Base-by-base conservation (phyloP, 2,113 vertebrate genomes). In the Empidonax traillii region DNA sequence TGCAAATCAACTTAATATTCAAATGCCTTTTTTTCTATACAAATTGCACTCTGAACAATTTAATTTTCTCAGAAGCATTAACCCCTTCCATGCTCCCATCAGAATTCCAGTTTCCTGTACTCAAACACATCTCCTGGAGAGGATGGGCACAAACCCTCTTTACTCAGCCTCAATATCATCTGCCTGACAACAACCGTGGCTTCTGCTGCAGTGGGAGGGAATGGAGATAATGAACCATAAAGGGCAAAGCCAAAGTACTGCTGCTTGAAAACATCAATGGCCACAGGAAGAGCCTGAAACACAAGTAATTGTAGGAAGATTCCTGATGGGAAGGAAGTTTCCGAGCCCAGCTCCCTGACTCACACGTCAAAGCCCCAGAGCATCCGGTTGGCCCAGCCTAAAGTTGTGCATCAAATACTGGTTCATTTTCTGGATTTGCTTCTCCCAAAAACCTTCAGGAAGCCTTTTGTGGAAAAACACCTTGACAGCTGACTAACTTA, bases 301-400 rank as follows among this genome's bases (percentile, higher is more conserved):
- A 93, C 71, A 95, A 96, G 87, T 85, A 89, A 97, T 90, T 97
- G 94, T 89, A 81, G 78, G 76, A 96, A 95, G 95, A 96, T 95
- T 96, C 97, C 97, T 97, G 94, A 93, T 62, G 66, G 97, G 97
- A 97, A 98, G 98, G 97, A 98, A 98, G 94, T 93, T 91, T 91
- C 65, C 69, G 78, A 90, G 78, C 91, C 85, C 91, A 89, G 31
- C 81, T 94, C 87, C 90, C 62, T 88, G 78, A 78, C 77, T 94
- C 92, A 61, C 90, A 94, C 74, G 49, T 96, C 14, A 4, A 58
- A 96, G 90, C 4, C 25, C 19, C 1, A 96, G 25, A 93, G 90
- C 35, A 90, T 90, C 92, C 30, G 47, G 61, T 51, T 89, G 67
- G 83, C 67, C 58, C 74, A 77, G 71, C 71, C 43, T 44, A 77